Base-by-base conservation (phyloP, 1,140 invertebrate genomes). In the Ceratina australensis region DNA sequence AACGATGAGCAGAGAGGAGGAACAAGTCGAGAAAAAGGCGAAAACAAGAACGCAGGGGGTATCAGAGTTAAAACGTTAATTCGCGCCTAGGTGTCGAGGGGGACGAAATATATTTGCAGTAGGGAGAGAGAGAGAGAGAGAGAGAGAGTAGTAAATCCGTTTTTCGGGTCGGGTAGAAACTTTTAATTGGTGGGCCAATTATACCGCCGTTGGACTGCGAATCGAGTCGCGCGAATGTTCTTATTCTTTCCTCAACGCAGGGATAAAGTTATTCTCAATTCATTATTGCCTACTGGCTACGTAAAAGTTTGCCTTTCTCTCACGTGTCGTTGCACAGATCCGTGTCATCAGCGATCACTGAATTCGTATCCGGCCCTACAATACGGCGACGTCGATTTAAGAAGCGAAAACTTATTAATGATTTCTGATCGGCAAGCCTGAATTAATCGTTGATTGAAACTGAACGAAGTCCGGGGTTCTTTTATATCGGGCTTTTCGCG, bases 171-270 rank as follows among this genome's bases (percentile, higher is more conserved):
- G 56, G 33, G 60, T 16, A 10, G 50, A 84, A 85, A 85, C 56
- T 84, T 85, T 85, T 85, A 85, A 85, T 85, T 85, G 79, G 82
- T 61, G 24, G 28, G 47, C 71, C 79, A 85, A 85, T 85, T 85
- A 85, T 81, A 50, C n/a, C 28, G 13, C 49, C 18, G 49, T 8
- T 20, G 20, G 52, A 20, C n/a, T 3, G 20, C 54, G 33, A 56
- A 16, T 28, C 8, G 49, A 15, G 33, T 15, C 13, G 59, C 56
- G 52, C 7, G 12, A 60, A 24, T 22, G 80, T 75, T 16, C 57
- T 74, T 26, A 75, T 81, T 81, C 67, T 74, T 72, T 74, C 8
- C 20, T 60, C 66, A n/a, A 60, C 18, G 10, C 59, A 28, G 24
- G 16, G 42, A 74, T 74, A 71, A 82, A 80, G 54, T 84, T 77